A percentile compares a stretch with the other conserved stretches of the same genome.
These are phyloP conservation scores for Enteromius argenteus DNA, from an alignment of 2,797 vertebrate species.

Conservation along the genomic window DNA sequence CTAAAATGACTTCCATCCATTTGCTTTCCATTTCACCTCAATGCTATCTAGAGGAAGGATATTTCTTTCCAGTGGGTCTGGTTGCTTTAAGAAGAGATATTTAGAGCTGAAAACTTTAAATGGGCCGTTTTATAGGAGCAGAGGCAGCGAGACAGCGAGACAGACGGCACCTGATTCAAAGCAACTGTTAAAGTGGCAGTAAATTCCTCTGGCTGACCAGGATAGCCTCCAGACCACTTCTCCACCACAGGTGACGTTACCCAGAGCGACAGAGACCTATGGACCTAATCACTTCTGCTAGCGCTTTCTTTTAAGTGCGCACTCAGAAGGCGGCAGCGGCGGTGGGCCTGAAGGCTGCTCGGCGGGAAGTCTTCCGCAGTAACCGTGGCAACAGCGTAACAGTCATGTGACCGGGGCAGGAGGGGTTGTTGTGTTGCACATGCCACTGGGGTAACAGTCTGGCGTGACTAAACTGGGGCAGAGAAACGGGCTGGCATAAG, in stretches of 20 bases:
- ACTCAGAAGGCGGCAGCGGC: conserved; percentile 48
- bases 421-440: conserved; percentile 40
- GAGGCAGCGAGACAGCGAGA: conserved; percentile 22
- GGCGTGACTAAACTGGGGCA: conserved; percentile 78
- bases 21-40: neutral
- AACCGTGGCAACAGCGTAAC: conserved; percentile 79
- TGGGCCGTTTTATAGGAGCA: conserved; percentile 14
- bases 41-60: neutral
- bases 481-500: conserved; percentile 54
- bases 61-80: neutral
- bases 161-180: conserved; percentile 18
- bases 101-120: conserved; percentile 31
- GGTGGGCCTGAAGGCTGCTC: conserved; percentile 18
- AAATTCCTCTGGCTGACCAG: conserved; percentile 36
- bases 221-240: conserved; percentile 39
- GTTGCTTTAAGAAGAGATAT: neutral
- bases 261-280: conserved; percentile 36
- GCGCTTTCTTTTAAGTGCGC: conserved; percentile 9
- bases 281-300: conserved; percentile 43
- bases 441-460: conserved; percentile 75
- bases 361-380: conserved; percentile 74
- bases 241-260: conserved; percentile 47
- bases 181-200: conserved; percentile 43
- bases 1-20: neutral
- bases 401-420: conserved; percentile 66